These are phyloP conservation scores for Alosa alosa DNA, from an alignment of 2,113 vertebrate genomes.

Conservation along the genomic window DNA sequence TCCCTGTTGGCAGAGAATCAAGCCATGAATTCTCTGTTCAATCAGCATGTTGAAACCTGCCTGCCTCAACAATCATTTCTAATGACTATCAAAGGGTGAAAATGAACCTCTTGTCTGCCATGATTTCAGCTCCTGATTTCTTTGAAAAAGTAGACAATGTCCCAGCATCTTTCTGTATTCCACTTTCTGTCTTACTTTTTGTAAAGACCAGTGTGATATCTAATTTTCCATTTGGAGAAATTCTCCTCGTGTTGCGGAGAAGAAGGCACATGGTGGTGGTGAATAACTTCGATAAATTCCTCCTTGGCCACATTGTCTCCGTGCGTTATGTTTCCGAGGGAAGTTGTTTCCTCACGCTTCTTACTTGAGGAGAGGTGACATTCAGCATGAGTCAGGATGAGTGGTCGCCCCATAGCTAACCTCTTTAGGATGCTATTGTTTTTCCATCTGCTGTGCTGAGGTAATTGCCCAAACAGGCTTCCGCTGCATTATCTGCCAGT, in stretches of 20 bases:
- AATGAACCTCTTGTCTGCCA: neutral
- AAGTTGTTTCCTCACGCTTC: neutral
- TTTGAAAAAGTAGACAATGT: neutral
- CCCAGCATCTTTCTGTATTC: neutral
- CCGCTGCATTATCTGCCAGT: constrained; percentile 31
- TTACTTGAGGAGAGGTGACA: constrained; percentile 65
- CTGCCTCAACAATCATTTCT: constrained; percentile 12
- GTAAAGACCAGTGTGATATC: neutral
- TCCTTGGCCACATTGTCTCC: neutral
- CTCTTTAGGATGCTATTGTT: constrained; percentile 61
- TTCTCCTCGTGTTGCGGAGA: neutral
- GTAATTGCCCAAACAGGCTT: constrained; percentile 48
- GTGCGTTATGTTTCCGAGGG: neutral
- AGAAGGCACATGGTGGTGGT: neutral
- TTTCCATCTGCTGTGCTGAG: constrained; percentile 62
- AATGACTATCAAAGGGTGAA: constrained; percentile 14
- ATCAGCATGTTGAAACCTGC: constrained; percentile 20
- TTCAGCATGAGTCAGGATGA: constrained; percentile 65
- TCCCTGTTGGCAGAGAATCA: constrained; percentile 2
- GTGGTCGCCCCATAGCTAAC: constrained; percentile 54
- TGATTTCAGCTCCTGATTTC: neutral
- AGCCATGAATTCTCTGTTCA: constrained; percentile 15
- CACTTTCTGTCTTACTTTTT: neutral
- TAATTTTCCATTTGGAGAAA: neutral
- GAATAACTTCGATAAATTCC: neutral